These are phyloP conservation scores for Drosophila planitibia DNA, from an alignment of 2,888 invertebrate genomes.

Conservation along the genomic window DNA sequence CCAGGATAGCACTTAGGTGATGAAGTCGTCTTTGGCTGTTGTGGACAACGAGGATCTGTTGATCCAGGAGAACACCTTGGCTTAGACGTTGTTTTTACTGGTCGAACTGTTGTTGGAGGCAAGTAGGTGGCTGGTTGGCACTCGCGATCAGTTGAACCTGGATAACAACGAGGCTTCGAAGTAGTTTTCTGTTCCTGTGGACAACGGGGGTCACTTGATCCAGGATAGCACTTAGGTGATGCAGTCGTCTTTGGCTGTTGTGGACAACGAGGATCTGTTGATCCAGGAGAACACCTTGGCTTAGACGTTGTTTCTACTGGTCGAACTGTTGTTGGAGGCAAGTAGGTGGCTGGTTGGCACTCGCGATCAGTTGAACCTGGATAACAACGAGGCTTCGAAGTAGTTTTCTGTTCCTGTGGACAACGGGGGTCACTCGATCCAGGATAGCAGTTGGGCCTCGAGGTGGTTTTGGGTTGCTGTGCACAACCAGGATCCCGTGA, in stretches of 20 bases:
- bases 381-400: slow-evolving; percentile 10
- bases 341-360: slow-evolving; percentile 10
- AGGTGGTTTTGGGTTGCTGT: not conserved
- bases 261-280: slow-evolving; percentile 14
- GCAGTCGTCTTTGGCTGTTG: slow-evolving; percentile 6
- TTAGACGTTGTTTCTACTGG: not conserved
- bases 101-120: too few relatives aligned
- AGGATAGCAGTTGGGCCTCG: slow-evolving; percentile 69
- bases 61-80: too few relatives aligned
- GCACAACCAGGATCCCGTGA: slow-evolving; percentile 72
- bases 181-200: too few relatives aligned
- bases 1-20: too few relatives aligned
- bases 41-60: too few relatives aligned
- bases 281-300: slow-evolving; percentile 12
- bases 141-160: too few relatives aligned
- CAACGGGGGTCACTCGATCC: slow-evolving; percentile 43
- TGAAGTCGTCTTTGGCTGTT: too few relatives aligned
- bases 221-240: slow-evolving; percentile 32
- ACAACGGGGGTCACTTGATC: too few relatives aligned
- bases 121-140: too few relatives aligned
- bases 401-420: not conserved
- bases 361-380: slow-evolving; percentile 11
- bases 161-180: too few relatives aligned
- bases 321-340: slow-evolving; percentile 13
- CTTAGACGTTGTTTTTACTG: too few relatives aligned